Evolutionary conservation across 2,797 vertebrate genomes (phyloP), one percentile per base, ranked within the genome.

Genomic region (Podarcis siculus): DNA sequence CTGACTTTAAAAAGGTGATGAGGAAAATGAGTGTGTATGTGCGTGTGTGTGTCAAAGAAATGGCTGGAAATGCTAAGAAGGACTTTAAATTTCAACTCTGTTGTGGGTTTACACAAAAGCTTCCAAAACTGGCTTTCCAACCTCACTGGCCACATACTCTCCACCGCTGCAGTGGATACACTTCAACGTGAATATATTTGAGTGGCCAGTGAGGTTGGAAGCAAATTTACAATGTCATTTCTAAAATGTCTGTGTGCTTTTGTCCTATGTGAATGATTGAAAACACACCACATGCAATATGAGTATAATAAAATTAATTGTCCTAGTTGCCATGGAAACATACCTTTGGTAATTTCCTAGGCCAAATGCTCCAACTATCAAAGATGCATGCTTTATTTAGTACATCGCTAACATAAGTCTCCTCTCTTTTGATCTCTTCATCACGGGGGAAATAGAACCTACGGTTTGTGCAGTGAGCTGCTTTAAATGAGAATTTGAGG

Each of bases 281-380:
- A 83, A 83, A 78, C 73, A 78, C 1, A 39, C 9, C n/a, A 67
- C 5, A 30, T 58, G 81, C 73, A 83, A 61, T 25, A 58, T 19
- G 19, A 61, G 39, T 32, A 21, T 42, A 88, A 88, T 72, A 71
- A 69, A 69, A 83, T 61, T 27, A 81, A 76, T 85, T 89, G 45
- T 9, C 32, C 79, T 42, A 15, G 39, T 76, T 76, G 19, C 79
- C 35, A 37, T 82, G 58, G 61, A 77, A 86, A 82, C 71, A 64
- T 32, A 12, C 21, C 32, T 39, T 89, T 82, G 45, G 32, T 32
- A 67, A 89, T 86, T 82, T 86, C 35, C 58, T 67, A 76, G 19
- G 30, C 39, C 69, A 32, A 89, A 39, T 21, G 9, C 19, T 55
- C 21, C 45, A 32, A 17, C 39, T 5, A 72, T 37, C 23, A 35